Evolutionary conservation across 2,113 vertebrate species (phyloP).

Genomic region (Apteryx owenii): DNA sequence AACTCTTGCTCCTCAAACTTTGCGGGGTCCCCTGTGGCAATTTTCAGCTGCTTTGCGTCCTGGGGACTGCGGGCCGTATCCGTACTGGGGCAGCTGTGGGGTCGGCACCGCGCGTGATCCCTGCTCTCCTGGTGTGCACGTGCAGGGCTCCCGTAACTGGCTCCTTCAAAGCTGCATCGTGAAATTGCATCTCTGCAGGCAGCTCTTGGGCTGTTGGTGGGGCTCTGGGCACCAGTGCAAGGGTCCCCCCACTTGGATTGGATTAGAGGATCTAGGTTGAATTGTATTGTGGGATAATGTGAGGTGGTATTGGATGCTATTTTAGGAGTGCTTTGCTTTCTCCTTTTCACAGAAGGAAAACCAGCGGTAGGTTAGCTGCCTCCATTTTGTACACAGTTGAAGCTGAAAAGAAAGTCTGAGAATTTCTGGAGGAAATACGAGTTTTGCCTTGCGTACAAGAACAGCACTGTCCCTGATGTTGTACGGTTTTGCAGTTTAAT

Average conservation of each 20-base stretch:
- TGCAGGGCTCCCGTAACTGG: not conserved
- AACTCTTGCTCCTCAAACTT: no score
- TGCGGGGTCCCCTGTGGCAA: no score
- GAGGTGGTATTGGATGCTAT: not conserved
- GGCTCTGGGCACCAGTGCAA: not conserved
- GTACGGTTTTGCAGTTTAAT: not conserved
- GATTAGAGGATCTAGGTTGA: not conserved
- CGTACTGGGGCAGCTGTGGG: no score
- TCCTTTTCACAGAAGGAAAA: not conserved
- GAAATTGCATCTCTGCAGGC: not conserved
- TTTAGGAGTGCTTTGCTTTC: not conserved
- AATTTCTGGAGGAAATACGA: not conserved
- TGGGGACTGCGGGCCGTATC: no score
- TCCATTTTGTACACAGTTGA: not conserved
- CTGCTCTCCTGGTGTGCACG: rapidly evolving
- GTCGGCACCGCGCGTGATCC: not conserved
- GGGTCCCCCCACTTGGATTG: not conserved
- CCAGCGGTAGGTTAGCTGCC: not conserved
- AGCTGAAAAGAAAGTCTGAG: not conserved
- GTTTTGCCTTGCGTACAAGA: not conserved
- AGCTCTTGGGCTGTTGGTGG: not conserved
- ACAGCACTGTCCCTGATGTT: not conserved
- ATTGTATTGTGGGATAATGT: rapidly evolving
- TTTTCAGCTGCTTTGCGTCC: no score
- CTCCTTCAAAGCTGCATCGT: not conserved